Evolutionary conservation across 2,113 vertebrate genomes (phyloP).

Genomic region (Meles meles): DNA sequence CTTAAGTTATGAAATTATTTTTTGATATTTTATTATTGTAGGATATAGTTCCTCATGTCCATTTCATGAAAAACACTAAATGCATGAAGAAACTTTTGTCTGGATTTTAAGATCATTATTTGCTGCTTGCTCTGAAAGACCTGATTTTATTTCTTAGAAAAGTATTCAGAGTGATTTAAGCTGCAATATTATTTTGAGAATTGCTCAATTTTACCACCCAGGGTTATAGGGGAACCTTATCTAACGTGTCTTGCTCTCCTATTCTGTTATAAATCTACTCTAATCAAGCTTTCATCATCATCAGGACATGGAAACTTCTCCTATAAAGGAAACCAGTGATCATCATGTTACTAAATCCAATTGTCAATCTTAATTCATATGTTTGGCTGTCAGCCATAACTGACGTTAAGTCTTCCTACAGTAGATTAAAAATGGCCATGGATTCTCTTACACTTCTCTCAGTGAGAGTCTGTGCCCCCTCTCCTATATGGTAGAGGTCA

Average conservation of each 20-base stretch:
- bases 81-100: not conserved
- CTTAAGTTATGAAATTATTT: not conserved
- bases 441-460: not conserved
- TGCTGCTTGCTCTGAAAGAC: not conserved
- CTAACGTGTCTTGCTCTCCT: not conserved
- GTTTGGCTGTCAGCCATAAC: not conserved
- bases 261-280: not conserved
- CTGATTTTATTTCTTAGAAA: not conserved
- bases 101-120: not conserved
- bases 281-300: not conserved
- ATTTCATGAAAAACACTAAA: not conserved
- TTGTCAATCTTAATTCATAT: not conserved
- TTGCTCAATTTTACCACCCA: not conserved
- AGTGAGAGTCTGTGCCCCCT: not conserved
- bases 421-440: not conserved
- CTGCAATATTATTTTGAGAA: not conserved
- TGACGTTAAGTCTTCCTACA: not conserved
- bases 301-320: not conserved
- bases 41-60: not conserved
- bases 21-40: not conserved
- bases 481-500: not conserved
- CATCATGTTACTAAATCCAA: not conserved
- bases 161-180: not conserved
- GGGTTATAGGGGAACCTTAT: not conserved
- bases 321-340: not conserved